Evolutionary conservation across 2,888 invertebrate species (phyloP), one percentile per base, ranked within the genome.

Genomic region (Mythimna lalbum): DNA sequence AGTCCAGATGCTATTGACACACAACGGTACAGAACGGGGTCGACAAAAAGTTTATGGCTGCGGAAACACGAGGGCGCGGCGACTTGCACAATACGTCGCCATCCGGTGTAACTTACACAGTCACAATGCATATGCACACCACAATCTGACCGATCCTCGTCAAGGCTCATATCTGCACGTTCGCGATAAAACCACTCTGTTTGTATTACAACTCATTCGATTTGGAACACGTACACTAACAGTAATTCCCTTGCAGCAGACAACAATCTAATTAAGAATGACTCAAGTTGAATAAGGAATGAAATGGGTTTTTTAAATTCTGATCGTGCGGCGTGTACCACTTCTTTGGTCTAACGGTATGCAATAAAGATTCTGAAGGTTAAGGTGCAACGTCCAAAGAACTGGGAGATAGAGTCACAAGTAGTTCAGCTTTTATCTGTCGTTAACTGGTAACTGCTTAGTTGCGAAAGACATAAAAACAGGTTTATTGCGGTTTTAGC

Each of bases 51-150:
- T 74, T 77, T 75, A 76, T 78, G 53, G 65, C 67, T 79, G 86
- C 89, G 92, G 93, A 93, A 91, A 88, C 87, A 69, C 78, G 82
- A 87, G 87, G 92, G 93, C 81, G 90, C 88, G 92, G 87, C 85
- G 72, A 71, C 84, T 90, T 91, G 90, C 91, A 92, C 91, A 93
- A 91, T 91, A 88, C 84, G 78, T 67, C 85, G 81, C 82, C 88
- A 91, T 92, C 93, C 92, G 91, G 90, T 84, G 80, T 76, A 80
- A 78, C 85, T 80, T 82, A 84, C 78, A 84, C 64, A 82, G 76
- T 57, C 27, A 72, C 64, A 90, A 89, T 87, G 80, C 82, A 84
- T 76, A 82, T 82, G 71, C 73, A 74, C 66, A 63, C 63, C 53
- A 80, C 74, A 76, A 75, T 73, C 75, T 69, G 71, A 73, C 77